phyloP scores from a whole-genome alignment of 2,113 vertebrate genomes.

The Plecotus auritus region DNA sequence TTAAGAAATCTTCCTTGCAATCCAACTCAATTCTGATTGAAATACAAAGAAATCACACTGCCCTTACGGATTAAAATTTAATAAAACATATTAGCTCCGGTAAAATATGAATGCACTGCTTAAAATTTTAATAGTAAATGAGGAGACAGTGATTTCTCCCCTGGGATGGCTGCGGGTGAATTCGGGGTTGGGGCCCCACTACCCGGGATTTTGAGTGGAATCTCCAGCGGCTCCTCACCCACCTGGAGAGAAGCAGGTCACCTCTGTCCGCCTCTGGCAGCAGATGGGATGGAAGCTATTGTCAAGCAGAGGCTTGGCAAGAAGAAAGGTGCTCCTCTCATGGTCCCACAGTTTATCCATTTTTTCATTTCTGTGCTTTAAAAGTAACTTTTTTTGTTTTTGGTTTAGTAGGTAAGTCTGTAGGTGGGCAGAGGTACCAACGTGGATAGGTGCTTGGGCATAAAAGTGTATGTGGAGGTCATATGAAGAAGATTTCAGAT shows the following conservation, averaged over 20 bases:
- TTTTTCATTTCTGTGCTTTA: background rate
- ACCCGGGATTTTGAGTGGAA: background rate
- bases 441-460: background rate
- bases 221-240: conserved; percentile 37
- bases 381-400: background rate
- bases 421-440: background rate
- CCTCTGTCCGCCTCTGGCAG: conserved; percentile 39
- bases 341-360: background rate
- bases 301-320: conserved; percentile 37
- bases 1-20: conserved; percentile 31
- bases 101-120: conserved; percentile 95
- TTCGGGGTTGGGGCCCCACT: conserved; percentile 24
- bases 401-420: background rate
- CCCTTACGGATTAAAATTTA: conserved; percentile 90
- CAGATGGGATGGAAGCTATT: background rate
- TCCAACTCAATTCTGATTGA: conserved; percentile 45
- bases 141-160: conserved; percentile 86
- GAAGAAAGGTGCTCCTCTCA: background rate
- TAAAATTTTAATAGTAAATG: conserved; percentile 95
- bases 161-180: conserved; percentile 79
- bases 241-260: conserved; percentile 49
- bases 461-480: background rate
- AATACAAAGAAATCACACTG: conserved; percentile 62
- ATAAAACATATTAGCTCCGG: conserved; percentile 90
- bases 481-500: background rate